phyloP scores from a whole-genome alignment of 2,113 vertebrate genomes.

The Cyphomyrus discorhynchus region DNA sequence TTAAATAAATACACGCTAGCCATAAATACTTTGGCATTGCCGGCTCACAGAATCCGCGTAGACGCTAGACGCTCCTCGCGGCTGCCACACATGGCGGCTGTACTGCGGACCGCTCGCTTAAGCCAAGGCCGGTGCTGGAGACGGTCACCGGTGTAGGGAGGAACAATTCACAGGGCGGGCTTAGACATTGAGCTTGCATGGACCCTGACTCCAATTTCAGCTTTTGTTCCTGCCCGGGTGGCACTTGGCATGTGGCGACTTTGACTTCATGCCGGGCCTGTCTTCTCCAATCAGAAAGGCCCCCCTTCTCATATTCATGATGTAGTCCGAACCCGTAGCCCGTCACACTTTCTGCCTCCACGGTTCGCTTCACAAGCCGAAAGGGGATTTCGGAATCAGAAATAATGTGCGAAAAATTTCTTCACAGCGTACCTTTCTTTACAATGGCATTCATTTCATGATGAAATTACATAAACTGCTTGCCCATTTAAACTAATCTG shows the following conservation, averaged over 20 bases:
- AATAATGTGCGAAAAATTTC: slow-evolving; percentile 13
- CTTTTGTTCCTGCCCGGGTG: slow-evolving; percentile 76
- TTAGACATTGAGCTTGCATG: slow-evolving; percentile 68
- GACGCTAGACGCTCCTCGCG: background rate
- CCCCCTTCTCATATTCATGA: slow-evolving; percentile 21
- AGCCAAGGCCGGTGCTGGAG: slow-evolving; percentile 41
- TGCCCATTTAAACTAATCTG: background rate
- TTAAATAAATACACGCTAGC: background rate
- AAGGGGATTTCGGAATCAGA: background rate
- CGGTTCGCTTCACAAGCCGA: slow-evolving; percentile 1
- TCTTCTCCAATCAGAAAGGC: slow-evolving; percentile 67
- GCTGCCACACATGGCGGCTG: background rate
- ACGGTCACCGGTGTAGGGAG: slow-evolving; percentile 64
- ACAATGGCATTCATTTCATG: background rate
- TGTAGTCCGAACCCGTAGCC: slow-evolving; percentile 5
- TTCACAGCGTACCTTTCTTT: background rate
- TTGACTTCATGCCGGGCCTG: slow-evolving; percentile 69
- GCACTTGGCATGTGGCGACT: slow-evolving; percentile 73
- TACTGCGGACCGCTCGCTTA: background rate
- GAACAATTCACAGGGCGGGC: slow-evolving; percentile 72
- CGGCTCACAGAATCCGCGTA: background rate
- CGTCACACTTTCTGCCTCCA: background rate
- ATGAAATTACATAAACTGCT: slow-evolving; percentile 8
- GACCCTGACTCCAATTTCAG: slow-evolving; percentile 77
- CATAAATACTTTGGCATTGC: background rate